phyloP scores from a whole-genome alignment of 2,113 vertebrate species.

The Bubalus kerabau region DNA sequence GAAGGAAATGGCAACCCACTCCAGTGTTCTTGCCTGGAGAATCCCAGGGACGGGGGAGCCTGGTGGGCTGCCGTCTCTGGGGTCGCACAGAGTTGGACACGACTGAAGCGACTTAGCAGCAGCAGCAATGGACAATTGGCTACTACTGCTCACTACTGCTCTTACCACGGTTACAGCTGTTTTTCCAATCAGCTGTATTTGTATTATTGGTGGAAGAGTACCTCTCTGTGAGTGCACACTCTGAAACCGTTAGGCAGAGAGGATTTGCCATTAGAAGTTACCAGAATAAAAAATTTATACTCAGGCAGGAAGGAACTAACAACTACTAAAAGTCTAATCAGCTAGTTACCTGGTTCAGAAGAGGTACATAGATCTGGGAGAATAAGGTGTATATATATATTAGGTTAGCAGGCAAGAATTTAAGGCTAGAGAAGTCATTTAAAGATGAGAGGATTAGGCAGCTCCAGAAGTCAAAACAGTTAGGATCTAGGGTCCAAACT shows the following conservation, averaged over 20 bases:
- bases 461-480: neutral
- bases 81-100: too few species aligned
- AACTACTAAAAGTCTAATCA: neutral
- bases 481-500: neutral
- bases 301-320: neutral
- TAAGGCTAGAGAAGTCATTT: neutral
- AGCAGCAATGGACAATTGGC: neutral
- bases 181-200: neutral
- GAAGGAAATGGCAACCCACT: too few species aligned
- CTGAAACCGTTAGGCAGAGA: neutral
- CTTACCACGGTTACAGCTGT: neutral
- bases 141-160: neutral
- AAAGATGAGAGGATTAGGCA: neutral
- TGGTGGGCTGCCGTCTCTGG: too few species aligned
- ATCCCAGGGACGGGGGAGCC: too few species aligned
- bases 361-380: neutral
- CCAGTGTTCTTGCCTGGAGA: too few species aligned
- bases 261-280: neutral
- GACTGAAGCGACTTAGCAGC: too few species aligned
- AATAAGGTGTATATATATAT: neutral
- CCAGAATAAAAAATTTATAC: neutral
- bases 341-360: neutral
- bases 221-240: neutral
- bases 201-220: neutral
- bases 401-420: neutral